Percentiles rank a stretch among this genome's conserved stretches.
These are phyloP conservation scores for Podiceps cristatus DNA, from an alignment of 2,113 vertebrate genomes.

Conservation along the genomic window DNA sequence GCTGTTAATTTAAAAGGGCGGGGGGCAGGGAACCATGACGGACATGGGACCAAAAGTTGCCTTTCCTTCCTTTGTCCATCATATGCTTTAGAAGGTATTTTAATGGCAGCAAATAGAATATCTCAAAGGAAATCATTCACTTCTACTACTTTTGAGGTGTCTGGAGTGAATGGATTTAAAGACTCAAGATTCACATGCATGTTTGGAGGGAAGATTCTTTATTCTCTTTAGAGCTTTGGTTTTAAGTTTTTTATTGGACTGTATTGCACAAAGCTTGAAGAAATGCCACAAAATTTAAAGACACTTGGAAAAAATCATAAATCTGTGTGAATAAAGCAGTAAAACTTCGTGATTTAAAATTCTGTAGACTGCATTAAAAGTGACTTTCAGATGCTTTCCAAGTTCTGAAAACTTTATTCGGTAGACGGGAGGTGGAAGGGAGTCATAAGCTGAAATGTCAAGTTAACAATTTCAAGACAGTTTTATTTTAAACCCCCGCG, in stretches of 20 bases:
- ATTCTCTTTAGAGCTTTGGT: background rate
- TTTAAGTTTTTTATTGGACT: background rate
- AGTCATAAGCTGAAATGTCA: background rate
- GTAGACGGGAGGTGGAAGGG: background rate
- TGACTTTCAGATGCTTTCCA: background rate
- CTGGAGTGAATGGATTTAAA: background rate
- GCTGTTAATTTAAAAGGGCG: background rate
- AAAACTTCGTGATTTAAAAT: background rate
- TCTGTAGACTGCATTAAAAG: background rate
- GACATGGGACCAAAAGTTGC: background rate
- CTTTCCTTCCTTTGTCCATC: background rate
- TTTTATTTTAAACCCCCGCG: background rate
- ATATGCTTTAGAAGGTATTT: background rate
- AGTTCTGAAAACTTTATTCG: background rate
- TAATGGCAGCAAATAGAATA: background rate
- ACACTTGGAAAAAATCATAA: background rate
- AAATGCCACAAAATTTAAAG: background rate
- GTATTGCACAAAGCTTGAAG: background rate
- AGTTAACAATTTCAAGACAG: background rate
- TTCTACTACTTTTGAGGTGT: background rate
- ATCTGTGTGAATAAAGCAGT: background rate
- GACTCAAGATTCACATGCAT: accelerated
- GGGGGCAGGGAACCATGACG: too few species aligned
- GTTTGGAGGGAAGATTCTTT: background rate
- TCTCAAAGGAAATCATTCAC: background rate